Evolutionary conservation across 2,113 vertebrate genomes (phyloP).

Genomic region (Coryphaenoides rupestris): DNA sequence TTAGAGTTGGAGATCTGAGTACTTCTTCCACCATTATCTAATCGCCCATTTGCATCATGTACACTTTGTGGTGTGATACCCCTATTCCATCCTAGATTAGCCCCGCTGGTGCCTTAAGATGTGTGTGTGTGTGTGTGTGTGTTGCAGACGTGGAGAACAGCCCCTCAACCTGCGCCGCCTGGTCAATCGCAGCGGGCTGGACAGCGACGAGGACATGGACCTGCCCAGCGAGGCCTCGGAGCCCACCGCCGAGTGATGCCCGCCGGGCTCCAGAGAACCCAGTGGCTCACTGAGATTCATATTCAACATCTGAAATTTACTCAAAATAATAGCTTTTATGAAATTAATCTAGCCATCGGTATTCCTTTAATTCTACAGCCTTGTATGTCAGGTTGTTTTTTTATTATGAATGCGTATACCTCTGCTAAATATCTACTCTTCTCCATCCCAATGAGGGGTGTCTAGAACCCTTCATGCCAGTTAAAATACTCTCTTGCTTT

Average conservation of each 20-base stretch:
- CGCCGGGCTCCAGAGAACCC: too few relatives aligned
- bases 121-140: background rate
- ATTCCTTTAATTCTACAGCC: constrained; percentile 13
- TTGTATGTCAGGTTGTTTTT: constrained; percentile 2
- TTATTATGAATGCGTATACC: constrained; percentile 12
- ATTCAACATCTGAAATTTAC: background rate
- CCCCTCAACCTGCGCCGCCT: constrained; percentile 46
- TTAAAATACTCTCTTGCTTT: constrained; percentile 10
- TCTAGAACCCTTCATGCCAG: constrained; percentile 12
- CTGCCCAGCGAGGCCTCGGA: constrained; percentile 39
- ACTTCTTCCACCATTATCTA: background rate
- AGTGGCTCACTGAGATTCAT: too few relatives aligned
- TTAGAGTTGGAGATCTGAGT: too few relatives aligned
- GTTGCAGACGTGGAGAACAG: constrained; percentile 62
- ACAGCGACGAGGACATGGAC: constrained; percentile 70
- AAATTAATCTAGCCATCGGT: constrained; percentile 18
- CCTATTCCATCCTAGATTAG: too few relatives aligned
- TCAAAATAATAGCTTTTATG: background rate
- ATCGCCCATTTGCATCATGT: too few relatives aligned
- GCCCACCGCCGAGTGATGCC: constrained; percentile 38
- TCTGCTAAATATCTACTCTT: constrained; percentile 37
- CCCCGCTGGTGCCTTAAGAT: background rate
- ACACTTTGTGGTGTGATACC: too few relatives aligned
- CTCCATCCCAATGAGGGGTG: constrained; percentile 6
- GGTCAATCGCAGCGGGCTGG: constrained; percentile 50